These are phyloP conservation scores for Bufo gargarizans DNA, from an alignment of 2,113 vertebrate species.

Conservation along the genomic window DNA sequence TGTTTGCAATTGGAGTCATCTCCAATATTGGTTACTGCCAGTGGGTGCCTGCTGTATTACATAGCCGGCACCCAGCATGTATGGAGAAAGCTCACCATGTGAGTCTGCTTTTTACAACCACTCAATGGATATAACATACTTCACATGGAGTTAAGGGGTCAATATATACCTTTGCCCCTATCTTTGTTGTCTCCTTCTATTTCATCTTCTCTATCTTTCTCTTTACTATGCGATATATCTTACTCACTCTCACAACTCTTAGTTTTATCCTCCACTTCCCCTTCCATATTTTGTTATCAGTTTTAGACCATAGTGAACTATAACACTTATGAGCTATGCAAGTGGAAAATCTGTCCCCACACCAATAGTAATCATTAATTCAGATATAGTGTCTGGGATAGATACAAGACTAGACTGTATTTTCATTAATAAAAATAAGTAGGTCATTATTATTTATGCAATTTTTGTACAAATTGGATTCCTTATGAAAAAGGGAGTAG, in stretches of 20 bases:
- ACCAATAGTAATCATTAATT: not conserved
- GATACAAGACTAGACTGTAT: conserved; percentile 5
- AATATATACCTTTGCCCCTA: too few species aligned
- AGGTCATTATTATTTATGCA: conserved; percentile 55
- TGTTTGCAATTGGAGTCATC: too few species aligned
- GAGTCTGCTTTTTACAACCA: too few species aligned
- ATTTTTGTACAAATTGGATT: conserved; percentile 50
- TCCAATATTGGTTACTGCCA: too few species aligned
- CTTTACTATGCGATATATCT: not conserved
- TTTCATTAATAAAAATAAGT: conserved; percentile 50
- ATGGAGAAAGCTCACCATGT: too few species aligned
- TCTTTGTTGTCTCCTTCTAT: not conserved
- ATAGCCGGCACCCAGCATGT: too few species aligned
- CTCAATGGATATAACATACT: too few species aligned
- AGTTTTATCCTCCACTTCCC: not conserved
- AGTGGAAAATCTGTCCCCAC: not conserved
- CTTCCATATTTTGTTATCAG: not conserved
- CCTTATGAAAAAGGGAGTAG: not conserved
- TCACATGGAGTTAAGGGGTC: too few species aligned
- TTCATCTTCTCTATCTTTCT: not conserved
- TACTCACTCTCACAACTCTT: not conserved
- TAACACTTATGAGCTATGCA: not conserved
- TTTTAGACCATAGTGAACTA: not conserved
- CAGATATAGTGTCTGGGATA: not conserved
- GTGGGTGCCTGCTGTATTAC: too few species aligned